Conservation (phyloP, 1,140 invertebrate species). For the Tigriopus japonicus region DNA sequence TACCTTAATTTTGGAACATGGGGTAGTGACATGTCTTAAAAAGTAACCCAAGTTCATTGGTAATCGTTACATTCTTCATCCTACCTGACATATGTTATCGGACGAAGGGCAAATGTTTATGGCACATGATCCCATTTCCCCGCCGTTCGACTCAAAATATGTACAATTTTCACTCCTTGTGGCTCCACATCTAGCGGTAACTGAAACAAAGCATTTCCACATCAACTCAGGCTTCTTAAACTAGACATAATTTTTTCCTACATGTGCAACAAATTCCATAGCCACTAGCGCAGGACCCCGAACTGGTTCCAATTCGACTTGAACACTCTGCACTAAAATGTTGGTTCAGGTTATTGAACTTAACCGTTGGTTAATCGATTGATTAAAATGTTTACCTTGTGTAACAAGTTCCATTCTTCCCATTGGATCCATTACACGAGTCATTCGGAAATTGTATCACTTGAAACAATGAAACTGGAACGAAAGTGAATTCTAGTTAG, state of each 20-base stretch:
- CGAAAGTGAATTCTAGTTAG: too few species aligned
- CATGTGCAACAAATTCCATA: conserved; percentile 23
- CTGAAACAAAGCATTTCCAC: neutral
- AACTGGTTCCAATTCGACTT: conserved; percentile 18
- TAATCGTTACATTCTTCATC: too few species aligned
- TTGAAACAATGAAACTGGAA: too few species aligned
- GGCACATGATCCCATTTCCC: neutral
- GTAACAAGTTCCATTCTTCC: conserved; percentile 38
- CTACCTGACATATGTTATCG: conserved; percentile 3
- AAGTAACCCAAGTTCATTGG: too few species aligned
- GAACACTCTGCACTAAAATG: conserved; percentile 18
- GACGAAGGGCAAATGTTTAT: neutral
- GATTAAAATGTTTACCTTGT: conserved; percentile 21
- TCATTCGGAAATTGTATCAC: conserved; percentile 6
- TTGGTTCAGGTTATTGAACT: too few species aligned
- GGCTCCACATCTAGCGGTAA: conserved; percentile 1
- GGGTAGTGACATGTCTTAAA: too few species aligned
- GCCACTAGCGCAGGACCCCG: conserved; percentile 20
- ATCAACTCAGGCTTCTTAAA: neutral
- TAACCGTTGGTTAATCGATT: too few species aligned
- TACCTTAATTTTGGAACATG: too few species aligned
- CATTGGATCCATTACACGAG: conserved; percentile 1
- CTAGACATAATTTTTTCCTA: conserved; percentile 13
- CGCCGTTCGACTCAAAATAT: conserved; percentile 1
- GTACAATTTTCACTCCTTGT: conserved; percentile 4